Percentiles rank a stretch among this genome's conserved stretches.
Conservation (phyloP, 2,113 vertebrate genomes). For the Zosterops japonicus region DNA sequence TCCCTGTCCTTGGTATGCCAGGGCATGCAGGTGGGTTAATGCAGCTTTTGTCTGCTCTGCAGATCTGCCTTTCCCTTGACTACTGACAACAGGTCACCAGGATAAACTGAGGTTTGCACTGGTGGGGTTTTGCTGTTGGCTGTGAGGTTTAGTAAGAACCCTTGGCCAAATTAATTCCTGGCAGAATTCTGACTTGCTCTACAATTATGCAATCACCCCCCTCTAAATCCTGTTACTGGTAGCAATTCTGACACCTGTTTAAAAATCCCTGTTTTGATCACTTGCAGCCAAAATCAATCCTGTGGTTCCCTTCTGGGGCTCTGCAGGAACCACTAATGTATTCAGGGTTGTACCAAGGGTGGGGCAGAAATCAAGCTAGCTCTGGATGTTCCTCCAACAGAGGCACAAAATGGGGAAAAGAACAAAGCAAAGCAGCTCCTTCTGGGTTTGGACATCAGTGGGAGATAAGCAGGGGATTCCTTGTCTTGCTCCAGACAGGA, state of each 20-base stretch:
- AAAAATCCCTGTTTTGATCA: background rate
- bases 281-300: background rate
- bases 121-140: background rate
- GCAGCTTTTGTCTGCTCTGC: background rate
- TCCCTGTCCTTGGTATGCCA: background rate
- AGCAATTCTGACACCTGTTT: background rate
- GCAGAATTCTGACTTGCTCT: background rate
- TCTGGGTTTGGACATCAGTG: background rate
- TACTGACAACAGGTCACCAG: background rate
- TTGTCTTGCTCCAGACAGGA: background rate
- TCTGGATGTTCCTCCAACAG: background rate
- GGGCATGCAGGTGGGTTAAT: background rate
- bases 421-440: background rate
- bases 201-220: background rate
- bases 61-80: background rate
- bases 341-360: background rate
- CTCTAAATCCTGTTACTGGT: background rate
- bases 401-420: background rate
- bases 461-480: background rate
- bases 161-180: background rate
- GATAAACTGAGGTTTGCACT: background rate
- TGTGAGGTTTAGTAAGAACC: background rate
- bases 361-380: background rate
- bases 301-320: background rate
- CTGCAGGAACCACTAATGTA: background rate